A percentile compares a stretch with the other conserved stretches of the same genome.
Evolutionary conservation across 2,113 vertebrate genomes (phyloP).

Genomic region (Stegostoma tigrinum): DNA sequence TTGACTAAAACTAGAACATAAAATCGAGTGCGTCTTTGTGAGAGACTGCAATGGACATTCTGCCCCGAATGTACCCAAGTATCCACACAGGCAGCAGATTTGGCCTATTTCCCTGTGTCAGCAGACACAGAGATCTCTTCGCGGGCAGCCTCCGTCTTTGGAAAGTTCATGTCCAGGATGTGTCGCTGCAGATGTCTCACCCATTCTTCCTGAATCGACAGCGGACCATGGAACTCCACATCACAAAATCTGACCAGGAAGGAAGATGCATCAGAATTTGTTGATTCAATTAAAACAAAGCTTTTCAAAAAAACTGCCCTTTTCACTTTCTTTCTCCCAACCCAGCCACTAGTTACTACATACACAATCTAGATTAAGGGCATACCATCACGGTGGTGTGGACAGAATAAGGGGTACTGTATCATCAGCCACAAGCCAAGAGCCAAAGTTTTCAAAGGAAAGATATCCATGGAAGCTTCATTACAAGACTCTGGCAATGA

Average conservation of each 20-base stretch:
- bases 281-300: neutral
- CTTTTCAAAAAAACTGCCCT: neutral
- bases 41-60: neutral
- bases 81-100: neutral
- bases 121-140: constrained; percentile 49
- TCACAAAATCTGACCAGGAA: constrained; percentile 76
- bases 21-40: neutral
- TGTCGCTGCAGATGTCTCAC: constrained; percentile 89
- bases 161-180: constrained; percentile 91
- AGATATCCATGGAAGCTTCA: neutral
- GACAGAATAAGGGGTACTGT: neutral
- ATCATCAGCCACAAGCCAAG: neutral
- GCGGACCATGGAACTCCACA: constrained; percentile 86
- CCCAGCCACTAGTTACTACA: neutral
- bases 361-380: neutral
- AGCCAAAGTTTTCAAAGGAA: neutral
- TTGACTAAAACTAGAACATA: constrained; percentile 35
- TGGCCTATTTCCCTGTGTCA: constrained; percentile 44
- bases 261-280: neutral
- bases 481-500: neutral
- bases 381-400: neutral
- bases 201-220: constrained; percentile 94
- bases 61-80: neutral
- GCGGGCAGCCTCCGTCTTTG: constrained; percentile 59
- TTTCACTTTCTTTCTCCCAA: neutral